A percentile compares a stretch with the other conserved stretches of the same genome.
Conservation (phyloP, 2,113 vertebrate species). For the Carollia perspicillata region DNA sequence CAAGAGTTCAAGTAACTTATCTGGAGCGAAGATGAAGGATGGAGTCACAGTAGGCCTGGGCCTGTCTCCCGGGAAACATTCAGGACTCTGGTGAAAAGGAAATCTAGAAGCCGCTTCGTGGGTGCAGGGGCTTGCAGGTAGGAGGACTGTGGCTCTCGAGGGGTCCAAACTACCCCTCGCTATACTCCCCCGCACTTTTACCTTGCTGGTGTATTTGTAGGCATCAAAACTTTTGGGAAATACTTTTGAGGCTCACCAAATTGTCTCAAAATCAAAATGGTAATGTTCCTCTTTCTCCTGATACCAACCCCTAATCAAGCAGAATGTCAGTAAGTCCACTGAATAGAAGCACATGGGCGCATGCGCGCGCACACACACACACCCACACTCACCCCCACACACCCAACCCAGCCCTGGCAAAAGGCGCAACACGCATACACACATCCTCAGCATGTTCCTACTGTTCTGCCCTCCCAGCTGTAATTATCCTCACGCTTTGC, state of each 20-base stretch:
- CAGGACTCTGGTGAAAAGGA: neutral
- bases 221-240: constrained; percentile 25
- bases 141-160: neutral
- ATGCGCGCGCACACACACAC: no score
- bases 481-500: constrained; percentile 68
- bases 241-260: neutral
- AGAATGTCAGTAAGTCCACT: neutral
- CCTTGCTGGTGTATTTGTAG: neutral
- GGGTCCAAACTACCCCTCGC: neutral
- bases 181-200: neutral
- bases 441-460: neutral
- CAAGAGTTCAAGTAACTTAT: constrained; percentile 28
- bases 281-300: neutral
- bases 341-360: neutral
- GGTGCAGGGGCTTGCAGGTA: neutral
- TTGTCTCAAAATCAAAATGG: neutral
- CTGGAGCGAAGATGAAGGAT: neutral
- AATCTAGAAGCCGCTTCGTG: neutral
- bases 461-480: constrained; percentile 50
- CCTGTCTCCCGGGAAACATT: neutral
- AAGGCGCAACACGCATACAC: neutral
- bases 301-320: neutral
- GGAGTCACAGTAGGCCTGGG: neutral
- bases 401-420: constrained; percentile 20
- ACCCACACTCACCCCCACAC: neutral